These are phyloP conservation scores for Recurvirostra avosetta DNA, from an alignment of 2,113 vertebrate genomes.

Conservation along the genomic window DNA sequence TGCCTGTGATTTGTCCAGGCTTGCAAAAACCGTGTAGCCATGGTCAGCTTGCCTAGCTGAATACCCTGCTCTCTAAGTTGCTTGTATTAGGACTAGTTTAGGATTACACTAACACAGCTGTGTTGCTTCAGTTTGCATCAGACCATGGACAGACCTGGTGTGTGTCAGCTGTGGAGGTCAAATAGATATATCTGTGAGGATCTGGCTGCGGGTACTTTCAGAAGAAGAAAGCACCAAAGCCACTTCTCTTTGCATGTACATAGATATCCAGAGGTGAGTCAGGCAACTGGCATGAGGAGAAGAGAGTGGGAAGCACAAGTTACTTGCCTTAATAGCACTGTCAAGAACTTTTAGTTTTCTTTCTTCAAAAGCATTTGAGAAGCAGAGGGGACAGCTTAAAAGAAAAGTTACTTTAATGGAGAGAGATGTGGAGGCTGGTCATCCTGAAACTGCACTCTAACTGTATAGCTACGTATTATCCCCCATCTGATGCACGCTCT, in stretches of 20 bases:
- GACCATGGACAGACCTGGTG: rapidly evolving
- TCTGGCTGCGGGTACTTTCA: background rate
- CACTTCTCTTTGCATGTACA: background rate
- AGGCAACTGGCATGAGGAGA: background rate
- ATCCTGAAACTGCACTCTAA: background rate
- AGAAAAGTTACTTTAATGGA: slow-evolving; percentile 25
- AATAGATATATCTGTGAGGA: background rate
- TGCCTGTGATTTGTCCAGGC: background rate
- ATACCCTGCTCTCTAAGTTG: background rate
- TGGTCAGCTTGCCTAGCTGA: background rate
- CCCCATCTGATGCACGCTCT: background rate
- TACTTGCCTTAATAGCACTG: slow-evolving; percentile 30
- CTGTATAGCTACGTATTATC: background rate
- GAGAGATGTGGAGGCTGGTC: background rate
- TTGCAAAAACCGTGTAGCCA: background rate
- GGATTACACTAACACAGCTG: background rate
- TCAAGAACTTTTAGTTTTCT: slow-evolving; percentile 19
- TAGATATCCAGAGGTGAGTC: background rate
- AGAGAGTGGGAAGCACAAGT: background rate
- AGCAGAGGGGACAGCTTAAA: slow-evolving; percentile 41
- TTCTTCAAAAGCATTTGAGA: slow-evolving; percentile 20
- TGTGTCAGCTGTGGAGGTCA: background rate
- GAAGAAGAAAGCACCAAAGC: background rate
- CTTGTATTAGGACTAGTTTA: background rate
- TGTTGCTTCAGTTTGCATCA: background rate